A percentile compares a stretch with the other conserved stretches of the same genome.
Conservation (phyloP, 2,113 vertebrate genomes). For the Gymnobelideus leadbeateri region DNA sequence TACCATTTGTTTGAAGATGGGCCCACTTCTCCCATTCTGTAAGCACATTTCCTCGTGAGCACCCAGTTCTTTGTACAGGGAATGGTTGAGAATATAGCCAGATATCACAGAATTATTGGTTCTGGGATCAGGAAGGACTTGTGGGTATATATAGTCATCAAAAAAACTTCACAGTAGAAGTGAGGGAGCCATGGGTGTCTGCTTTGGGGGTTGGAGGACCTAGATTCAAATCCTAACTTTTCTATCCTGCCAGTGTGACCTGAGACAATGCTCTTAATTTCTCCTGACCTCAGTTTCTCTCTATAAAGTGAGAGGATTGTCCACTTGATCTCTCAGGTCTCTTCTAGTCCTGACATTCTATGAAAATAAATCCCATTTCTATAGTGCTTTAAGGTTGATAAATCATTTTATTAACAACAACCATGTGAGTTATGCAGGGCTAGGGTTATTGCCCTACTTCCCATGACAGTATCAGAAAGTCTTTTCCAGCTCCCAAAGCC, state of each 20-base stretch:
- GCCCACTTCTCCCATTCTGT: not conserved
- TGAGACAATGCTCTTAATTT: not conserved
- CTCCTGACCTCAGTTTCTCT: not conserved
- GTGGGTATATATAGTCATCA: not conserved
- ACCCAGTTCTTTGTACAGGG: not conserved
- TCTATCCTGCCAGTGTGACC: not conserved
- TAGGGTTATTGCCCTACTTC: not conserved
- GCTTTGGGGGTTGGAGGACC: not conserved
- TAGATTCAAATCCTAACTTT: not conserved
- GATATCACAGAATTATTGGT: not conserved
- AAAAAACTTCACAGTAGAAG: not conserved
- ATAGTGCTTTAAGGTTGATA: not conserved
- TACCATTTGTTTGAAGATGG: not conserved
- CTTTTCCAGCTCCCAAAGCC: too few species aligned
- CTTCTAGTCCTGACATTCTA: not conserved
- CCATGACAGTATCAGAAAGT: not conserved
- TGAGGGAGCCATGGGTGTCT: not conserved
- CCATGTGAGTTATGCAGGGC: not conserved
- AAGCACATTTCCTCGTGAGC: not conserved
- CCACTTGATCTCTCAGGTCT: not conserved
- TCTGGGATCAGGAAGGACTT: not conserved
- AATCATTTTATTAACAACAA: not conserved
- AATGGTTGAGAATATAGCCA: not conserved
- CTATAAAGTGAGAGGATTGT: not conserved
- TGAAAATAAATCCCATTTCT: not conserved